phyloP scores from a whole-genome alignment of 37 sponge, comb jelly and placozoan species.

The Lycopodina hypogea region DNA sequence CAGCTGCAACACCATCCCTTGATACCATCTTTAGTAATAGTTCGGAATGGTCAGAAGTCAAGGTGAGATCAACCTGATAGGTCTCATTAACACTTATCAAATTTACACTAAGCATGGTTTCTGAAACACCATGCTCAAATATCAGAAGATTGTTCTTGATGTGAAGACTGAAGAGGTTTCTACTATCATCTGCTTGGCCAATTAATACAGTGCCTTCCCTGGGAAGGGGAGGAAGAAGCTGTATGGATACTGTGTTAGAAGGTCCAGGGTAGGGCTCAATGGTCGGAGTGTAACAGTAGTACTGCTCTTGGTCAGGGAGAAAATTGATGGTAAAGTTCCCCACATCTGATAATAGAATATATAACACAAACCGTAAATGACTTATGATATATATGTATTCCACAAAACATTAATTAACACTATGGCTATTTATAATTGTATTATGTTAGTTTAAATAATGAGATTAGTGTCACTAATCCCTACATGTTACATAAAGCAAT shows the following conservation, averaged over 20 bases:
- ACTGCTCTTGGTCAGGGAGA: background rate
- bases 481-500: too few relatives aligned
- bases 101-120: background rate
- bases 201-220: constrained; percentile 18
- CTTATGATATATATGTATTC: too few relatives aligned
- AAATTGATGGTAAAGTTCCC: too few relatives aligned
- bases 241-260: background rate
- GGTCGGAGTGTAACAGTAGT: constrained; percentile 12
- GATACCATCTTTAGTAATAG: background rate
- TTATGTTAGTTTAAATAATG: too few relatives aligned
- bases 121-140: background rate
- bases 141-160: background rate
- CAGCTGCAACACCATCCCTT: background rate
- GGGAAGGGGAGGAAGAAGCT: constrained; percentile 12
- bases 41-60: background rate
- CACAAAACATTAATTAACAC: too few relatives aligned
- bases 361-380: too few relatives aligned
- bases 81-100: background rate
- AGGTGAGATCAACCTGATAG: background rate
- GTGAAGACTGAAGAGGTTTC: background rate
- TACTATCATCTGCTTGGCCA: background rate
- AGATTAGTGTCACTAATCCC: too few relatives aligned
- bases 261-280: constrained; percentile 9
- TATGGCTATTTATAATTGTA: too few relatives aligned
- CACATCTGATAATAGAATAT: too few relatives aligned